These are phyloP conservation scores for Aselliscus stoliczkanus DNA, from an alignment of 2,797 vertebrate genomes.

Conservation along the genomic window DNA sequence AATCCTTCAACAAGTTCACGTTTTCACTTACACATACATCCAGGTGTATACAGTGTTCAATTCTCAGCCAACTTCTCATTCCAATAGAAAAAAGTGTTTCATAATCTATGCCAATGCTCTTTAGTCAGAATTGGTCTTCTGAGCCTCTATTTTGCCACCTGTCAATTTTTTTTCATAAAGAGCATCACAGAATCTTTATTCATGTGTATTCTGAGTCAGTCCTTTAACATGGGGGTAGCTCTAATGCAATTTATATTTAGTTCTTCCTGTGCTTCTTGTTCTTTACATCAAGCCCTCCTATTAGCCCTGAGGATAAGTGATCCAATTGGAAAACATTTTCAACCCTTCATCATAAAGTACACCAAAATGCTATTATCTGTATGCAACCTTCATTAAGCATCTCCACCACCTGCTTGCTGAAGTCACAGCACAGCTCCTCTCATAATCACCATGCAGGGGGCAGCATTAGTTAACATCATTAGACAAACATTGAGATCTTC, in stretches of 20 bases:
- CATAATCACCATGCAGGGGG: constrained; percentile 91
- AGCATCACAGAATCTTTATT: neutral
- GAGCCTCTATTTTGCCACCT: neutral
- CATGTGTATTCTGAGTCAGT: constrained; percentile 48
- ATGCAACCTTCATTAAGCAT: constrained; percentile 85
- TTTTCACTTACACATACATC: neutral
- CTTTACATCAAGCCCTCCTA: constrained; percentile 90
- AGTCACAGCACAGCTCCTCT: constrained; percentile 91
- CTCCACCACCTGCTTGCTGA: constrained; percentile 89
- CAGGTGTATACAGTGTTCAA: neutral
- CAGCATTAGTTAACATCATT: constrained; percentile 85
- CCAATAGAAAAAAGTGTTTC: neutral
- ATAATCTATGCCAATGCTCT: neutral
- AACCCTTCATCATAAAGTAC: constrained; percentile 90
- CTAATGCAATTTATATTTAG: constrained; percentile 86
- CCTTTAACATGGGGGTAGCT: constrained; percentile 80
- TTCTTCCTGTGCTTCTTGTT: constrained; percentile 87
- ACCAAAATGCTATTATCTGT: constrained; percentile 89
- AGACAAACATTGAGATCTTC: constrained; percentile 84
- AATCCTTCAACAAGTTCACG: neutral
- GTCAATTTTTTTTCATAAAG: constrained; percentile 34
- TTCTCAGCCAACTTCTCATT: constrained; percentile 21
- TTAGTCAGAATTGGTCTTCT: constrained; percentile 7
- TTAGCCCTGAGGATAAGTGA: constrained; percentile 89
- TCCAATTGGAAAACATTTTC: constrained; percentile 90